Conservation (phyloP, 92 coral and sea anemone species). For the Galaxea fascicularis region DNA sequence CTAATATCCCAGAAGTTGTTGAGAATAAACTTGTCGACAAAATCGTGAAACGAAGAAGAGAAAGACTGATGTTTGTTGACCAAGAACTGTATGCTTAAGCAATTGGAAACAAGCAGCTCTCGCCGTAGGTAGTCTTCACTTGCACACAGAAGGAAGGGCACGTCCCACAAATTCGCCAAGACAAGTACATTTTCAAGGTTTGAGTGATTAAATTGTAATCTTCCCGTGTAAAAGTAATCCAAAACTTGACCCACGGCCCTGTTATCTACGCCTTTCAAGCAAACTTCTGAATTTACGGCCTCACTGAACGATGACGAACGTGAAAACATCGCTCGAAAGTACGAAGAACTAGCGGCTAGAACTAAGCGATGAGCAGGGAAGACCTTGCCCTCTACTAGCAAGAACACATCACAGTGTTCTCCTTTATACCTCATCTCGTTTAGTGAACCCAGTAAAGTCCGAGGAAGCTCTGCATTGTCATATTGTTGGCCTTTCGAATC, state of each 20-base stretch:
- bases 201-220: slow-evolving; percentile 40
- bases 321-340: slow-evolving; percentile 72
- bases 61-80: slow-evolving; percentile 32
- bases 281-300: slow-evolving; percentile 43
- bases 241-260: slow-evolving; percentile 64
- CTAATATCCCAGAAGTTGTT: slow-evolving; percentile 61
- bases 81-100: slow-evolving; percentile 57
- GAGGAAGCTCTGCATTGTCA: slow-evolving; percentile 36
- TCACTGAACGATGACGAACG: slow-evolving; percentile 45
- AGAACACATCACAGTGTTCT: slow-evolving; percentile 70
- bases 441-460: slow-evolving; percentile 42
- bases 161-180: slow-evolving; percentile 70
- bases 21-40: slow-evolving; percentile 44
- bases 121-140: slow-evolving; percentile 58
- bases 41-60: slow-evolving; percentile 32
- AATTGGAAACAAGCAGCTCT: slow-evolving; percentile 43
- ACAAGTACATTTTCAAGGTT: slow-evolving; percentile 59
- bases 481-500: background rate
- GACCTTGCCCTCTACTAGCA: slow-evolving; percentile 63
- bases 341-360: slow-evolving; percentile 71
- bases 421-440: slow-evolving; percentile 62
- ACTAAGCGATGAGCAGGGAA: slow-evolving; percentile 67
- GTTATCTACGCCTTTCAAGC: slow-evolving; percentile 63
- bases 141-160: slow-evolving; percentile 40
- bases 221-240: slow-evolving; percentile 69